Percentiles rank a stretch among this genome's conserved stretches.
Evolutionary conservation across 2,888 invertebrate species (phyloP).

Genomic region (Tolmerus cingulatus): DNA sequence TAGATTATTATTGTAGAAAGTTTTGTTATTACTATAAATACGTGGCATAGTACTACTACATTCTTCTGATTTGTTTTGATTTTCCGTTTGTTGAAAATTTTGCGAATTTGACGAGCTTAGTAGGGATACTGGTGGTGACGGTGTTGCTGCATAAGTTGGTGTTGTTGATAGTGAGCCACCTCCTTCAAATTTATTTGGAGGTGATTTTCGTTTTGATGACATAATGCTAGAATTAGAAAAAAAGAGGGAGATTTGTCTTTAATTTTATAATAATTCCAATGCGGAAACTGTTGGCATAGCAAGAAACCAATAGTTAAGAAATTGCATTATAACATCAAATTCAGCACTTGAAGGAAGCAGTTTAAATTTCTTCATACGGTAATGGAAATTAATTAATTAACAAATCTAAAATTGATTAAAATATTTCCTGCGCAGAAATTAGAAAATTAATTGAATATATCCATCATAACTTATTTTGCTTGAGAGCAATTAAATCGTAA

Average conservation of each 20-base stretch:
- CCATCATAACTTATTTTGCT: not conserved
- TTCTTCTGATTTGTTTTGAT: constrained; percentile 37
- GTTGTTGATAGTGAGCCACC: constrained; percentile 58
- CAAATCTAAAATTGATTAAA: not conserved
- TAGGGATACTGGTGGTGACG: constrained; percentile 3
- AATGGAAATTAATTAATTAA: constrained; percentile 22
- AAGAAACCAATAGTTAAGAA: not conserved
- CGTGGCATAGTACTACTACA: constrained; percentile 35
- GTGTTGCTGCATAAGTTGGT: constrained; percentile 13
- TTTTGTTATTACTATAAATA: not conserved
- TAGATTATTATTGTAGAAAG: not conserved
- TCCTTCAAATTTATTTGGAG: constrained; percentile 92
- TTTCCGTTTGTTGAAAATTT: constrained; percentile 2
- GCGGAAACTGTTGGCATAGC: not conserved
- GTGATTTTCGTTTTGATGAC: constrained; percentile 97
- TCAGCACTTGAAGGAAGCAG: not conserved
- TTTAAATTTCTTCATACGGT: not conserved
- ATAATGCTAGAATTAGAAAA: constrained; percentile 77
- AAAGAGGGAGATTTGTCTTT: not conserved
- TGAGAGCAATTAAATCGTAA: not conserved
- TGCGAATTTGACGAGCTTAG: constrained; percentile 9
- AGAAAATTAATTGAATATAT: not conserved
- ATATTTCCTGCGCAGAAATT: not conserved
- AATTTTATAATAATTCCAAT: not conserved
- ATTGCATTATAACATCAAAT: not conserved